Evolutionary conservation across 2,888 invertebrate genomes (phyloP).

Genomic region (Pollenia angustigena): DNA sequence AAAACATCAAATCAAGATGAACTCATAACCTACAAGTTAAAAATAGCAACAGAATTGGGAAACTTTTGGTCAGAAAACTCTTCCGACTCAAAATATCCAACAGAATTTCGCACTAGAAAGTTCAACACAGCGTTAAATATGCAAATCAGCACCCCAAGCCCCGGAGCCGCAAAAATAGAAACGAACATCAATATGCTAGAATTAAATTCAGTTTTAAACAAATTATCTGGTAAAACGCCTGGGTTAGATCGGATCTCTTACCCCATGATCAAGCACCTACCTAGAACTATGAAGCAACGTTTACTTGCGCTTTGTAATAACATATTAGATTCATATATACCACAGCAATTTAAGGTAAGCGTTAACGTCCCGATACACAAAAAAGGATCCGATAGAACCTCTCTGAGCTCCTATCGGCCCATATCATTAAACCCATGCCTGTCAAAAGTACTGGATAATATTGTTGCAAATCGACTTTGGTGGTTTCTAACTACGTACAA

Average conservation of each 20-base stretch:
- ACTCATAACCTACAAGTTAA: not conserved
- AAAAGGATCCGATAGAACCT: conserved; percentile 41
- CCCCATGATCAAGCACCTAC: conserved; percentile 36
- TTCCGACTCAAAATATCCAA: not conserved
- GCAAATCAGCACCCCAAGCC: not conserved
- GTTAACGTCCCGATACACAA: conserved; percentile 54
- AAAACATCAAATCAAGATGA: not conserved
- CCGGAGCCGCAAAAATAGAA: not conserved
- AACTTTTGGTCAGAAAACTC: conserved; percentile 36
- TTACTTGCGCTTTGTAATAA: conserved; percentile 26
- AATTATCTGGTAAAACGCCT: conserved; percentile 45
- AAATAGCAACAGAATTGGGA: not conserved
- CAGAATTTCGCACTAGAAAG: conserved; percentile 1
- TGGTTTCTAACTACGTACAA: conserved; percentile 50
- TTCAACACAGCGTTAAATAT: not conserved
- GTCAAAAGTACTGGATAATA: conserved; percentile 43
- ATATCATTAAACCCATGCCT: conserved; percentile 53
- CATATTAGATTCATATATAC: conserved; percentile 40
- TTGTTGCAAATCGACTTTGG: conserved; percentile 53
- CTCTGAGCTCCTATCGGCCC: conserved; percentile 58
- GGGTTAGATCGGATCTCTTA: conserved; percentile 41
- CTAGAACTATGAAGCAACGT: conserved; percentile 5
- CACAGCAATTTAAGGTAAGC: conserved; percentile 54
- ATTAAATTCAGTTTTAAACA: conserved; percentile 7
- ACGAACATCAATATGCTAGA: conserved; percentile 14